Conservation (phyloP, 1,140 invertebrate species). For the Lysiphlebus fabarum region DNA sequence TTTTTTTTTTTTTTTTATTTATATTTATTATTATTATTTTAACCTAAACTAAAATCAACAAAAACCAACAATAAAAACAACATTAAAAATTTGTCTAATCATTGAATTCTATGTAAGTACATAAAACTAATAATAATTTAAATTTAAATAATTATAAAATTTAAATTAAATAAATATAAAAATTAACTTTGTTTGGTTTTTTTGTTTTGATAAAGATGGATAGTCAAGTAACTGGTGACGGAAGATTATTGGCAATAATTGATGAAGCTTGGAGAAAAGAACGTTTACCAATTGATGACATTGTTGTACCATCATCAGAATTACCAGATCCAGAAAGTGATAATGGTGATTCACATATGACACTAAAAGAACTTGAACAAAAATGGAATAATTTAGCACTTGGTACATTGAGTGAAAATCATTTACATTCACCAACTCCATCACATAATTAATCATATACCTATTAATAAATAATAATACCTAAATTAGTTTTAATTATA, state of each 20-base stretch:
- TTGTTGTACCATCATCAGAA: constrained; percentile 81
- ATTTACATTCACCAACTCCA: constrained; percentile 50
- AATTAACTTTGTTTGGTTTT: no score
- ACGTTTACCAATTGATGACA: constrained; percentile 84
- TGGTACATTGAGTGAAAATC: constrained; percentile 57
- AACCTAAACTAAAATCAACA: no score
- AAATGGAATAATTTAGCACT: constrained; percentile 83
- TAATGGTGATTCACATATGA: constrained; percentile 85
- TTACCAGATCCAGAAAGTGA: constrained; percentile 92
- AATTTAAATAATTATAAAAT: no score
- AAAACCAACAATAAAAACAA: no score
- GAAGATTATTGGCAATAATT: constrained; percentile 81
- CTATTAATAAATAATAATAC: no score
- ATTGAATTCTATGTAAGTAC: no score
- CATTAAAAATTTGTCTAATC: no score
- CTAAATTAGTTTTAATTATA: no score
- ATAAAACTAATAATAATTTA: no score
- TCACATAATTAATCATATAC: constrained; percentile 48
- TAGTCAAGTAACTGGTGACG: constrained; percentile 64
- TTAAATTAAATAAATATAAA: no score
- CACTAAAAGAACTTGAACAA: constrained; percentile 85
- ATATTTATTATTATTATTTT: no score
- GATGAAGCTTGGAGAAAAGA: constrained; percentile 87
- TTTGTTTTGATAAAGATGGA: constrained; percentile 51
- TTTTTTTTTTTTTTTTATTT: no score